A percentile compares a stretch with the other conserved stretches of the same genome.
These are phyloP conservation scores for Orientallactaga sibirica DNA, from an alignment of 2,797 vertebrate species.

Conservation along the genomic window DNA sequence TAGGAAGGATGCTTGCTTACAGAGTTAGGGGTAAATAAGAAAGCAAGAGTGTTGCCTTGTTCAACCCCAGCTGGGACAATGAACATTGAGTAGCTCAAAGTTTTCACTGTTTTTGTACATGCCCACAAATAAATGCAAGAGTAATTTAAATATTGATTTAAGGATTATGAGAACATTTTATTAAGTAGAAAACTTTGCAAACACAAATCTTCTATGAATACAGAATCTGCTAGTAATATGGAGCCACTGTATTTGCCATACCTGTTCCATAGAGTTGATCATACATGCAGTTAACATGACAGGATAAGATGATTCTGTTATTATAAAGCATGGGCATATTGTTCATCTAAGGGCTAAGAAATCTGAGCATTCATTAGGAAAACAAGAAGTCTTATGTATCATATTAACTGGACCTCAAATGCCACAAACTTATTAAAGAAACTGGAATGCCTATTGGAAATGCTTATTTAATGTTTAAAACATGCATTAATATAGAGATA, in stretches of 20 bases:
- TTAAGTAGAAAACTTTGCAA: neutral
- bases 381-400: neutral
- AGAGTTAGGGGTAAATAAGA: neutral
- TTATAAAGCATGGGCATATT: neutral
- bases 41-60: neutral
- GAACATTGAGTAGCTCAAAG: neutral
- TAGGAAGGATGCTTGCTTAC: neutral
- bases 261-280: neutral
- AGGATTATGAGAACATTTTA: neutral
- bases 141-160: neutral
- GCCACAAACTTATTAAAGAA: neutral
- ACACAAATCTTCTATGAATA: neutral
- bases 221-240: neutral
- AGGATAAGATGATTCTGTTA: neutral
- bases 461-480: constrained; percentile 58
- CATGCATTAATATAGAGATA: constrained; percentile 16
- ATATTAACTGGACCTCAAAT: neutral
- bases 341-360: neutral
- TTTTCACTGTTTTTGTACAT: neutral
- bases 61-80: neutral
- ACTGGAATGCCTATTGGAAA: constrained; percentile 9
- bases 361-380: neutral
- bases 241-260: neutral
- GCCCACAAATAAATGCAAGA: neutral
- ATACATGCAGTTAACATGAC: neutral